Evolutionary conservation across 2,888 invertebrate species (phyloP).

Genomic region (Drosophila barbarae): DNA sequence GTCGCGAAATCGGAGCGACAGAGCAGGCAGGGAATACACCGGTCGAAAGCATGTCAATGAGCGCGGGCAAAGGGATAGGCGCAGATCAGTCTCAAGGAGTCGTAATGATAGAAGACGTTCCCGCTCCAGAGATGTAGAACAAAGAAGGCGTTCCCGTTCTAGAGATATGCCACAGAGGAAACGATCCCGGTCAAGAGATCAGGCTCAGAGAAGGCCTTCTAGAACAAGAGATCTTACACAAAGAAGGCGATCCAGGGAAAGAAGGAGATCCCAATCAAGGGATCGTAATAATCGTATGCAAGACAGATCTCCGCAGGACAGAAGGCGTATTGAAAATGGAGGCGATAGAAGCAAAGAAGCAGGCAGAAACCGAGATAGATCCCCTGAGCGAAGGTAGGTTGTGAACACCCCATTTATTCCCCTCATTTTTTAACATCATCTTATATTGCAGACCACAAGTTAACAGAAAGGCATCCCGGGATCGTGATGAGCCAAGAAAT

Average conservation of each 20-base stretch:
- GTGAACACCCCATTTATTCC: too few relatives aligned
- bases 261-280: conserved; percentile 1
- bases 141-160: conserved; percentile 9
- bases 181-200: conserved; percentile 5
- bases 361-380: conserved; percentile 1
- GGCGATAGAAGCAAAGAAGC: conserved; percentile 28
- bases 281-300: conserved; percentile 25
- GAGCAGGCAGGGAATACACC: not conserved
- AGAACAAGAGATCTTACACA: conserved; percentile 25
- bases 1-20: conserved; percentile 12
- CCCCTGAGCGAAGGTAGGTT: conserved; percentile 41
- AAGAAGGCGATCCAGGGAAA: conserved; percentile 10
- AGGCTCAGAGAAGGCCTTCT: not conserved
- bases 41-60: conserved; percentile 10
- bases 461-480: not conserved
- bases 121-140: conserved; percentile 6
- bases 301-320: conserved; percentile 25
- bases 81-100: conserved; percentile 10
- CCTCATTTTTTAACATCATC: not conserved
- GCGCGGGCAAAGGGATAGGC: not conserved
- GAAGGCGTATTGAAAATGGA: conserved; percentile 19
- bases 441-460: conserved; percentile 13
- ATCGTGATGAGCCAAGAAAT: not conserved
- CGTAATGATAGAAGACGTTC: conserved; percentile 5
- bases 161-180: conserved; percentile 5